These are phyloP conservation scores for Neuroterus valhalla DNA, from an alignment of 1,140 invertebrate species.

Conservation along the genomic window DNA sequence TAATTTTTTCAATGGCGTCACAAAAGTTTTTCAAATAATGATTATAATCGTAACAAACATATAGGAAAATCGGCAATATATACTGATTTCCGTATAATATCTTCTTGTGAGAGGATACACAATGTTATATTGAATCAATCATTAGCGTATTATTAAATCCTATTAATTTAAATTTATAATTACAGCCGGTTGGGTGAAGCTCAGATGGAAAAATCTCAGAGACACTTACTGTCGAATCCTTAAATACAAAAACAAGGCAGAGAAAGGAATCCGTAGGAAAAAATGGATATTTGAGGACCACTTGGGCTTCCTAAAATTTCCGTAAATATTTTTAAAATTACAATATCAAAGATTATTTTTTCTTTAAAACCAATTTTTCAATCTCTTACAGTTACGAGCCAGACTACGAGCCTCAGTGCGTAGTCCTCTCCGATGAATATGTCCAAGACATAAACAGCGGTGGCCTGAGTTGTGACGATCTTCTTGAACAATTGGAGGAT, in stretches of 20 bases:
- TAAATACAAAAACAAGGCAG: conserved; percentile 68
- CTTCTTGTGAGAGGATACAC: too few species aligned
- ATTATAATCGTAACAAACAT: too few species aligned
- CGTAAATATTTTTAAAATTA: conserved; percentile 56
- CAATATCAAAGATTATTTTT: conserved; percentile 2
- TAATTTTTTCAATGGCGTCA: too few species aligned
- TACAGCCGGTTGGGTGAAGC: conserved; percentile 67
- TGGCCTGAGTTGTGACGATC: conserved; percentile 59
- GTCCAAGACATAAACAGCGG: conserved; percentile 65
- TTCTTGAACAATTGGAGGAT: conserved; percentile 70
- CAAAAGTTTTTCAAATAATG: too few species aligned
- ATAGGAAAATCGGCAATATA: too few species aligned
- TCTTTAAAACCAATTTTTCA: conserved; percentile 32
- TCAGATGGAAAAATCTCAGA: conserved; percentile 71
- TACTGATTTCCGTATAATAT: too few species aligned
- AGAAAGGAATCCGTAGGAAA: conserved; percentile 65
- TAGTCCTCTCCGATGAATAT: conserved; percentile 69
- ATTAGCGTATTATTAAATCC: too few species aligned
- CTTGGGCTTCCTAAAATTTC: conserved; percentile 69
- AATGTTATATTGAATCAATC: too few species aligned
- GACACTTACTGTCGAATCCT: conserved; percentile 70
- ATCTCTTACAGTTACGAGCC: conserved; percentile 61
- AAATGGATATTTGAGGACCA: conserved; percentile 73
- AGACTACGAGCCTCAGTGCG: conserved; percentile 64
- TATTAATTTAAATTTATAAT: conserved; percentile 37